A percentile compares a stretch with the other conserved stretches of the same genome.
Evolutionary conservation across 1,140 invertebrate species (phyloP).

Genomic region (Harpegnathos saltator): DNA sequence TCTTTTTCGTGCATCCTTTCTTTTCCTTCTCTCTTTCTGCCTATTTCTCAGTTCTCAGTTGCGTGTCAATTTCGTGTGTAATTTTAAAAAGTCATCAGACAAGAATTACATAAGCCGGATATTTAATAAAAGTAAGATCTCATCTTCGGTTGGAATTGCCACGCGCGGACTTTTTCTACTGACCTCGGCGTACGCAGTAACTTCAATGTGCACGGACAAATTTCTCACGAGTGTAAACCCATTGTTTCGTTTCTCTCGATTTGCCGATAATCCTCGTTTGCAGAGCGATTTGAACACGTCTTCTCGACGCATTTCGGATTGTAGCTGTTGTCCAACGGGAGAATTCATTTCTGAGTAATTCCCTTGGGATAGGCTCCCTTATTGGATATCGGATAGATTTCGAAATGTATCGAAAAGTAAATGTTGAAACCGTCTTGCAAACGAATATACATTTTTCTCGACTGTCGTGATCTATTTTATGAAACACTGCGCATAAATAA

Average conservation of each 20-base stretch:
- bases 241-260: neutral
- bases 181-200: neutral
- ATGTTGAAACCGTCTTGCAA: too few relatives aligned
- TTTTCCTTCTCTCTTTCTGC: neutral
- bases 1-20: neutral
- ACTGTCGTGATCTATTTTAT: too few relatives aligned
- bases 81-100: neutral
- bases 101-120: neutral
- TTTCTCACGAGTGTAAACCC: neutral
- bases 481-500: too few relatives aligned
- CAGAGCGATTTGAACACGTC: too few relatives aligned
- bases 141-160: neutral
- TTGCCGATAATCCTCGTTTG: too few relatives aligned
- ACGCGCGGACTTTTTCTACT: neutral
- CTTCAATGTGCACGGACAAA: neutral
- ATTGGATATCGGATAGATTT: too few relatives aligned
- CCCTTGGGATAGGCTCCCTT: too few relatives aligned
- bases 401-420: too few relatives aligned
- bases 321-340: too few relatives aligned
- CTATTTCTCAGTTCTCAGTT: neutral
- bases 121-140: constrained; percentile 5
- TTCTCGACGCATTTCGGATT: too few relatives aligned
- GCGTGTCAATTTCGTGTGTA: neutral
- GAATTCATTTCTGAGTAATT: too few relatives aligned
- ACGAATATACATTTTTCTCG: too few relatives aligned